phyloP scores from a whole-genome alignment of 2,797 vertebrate genomes.

The Triplophysa yarkandensis region DNA sequence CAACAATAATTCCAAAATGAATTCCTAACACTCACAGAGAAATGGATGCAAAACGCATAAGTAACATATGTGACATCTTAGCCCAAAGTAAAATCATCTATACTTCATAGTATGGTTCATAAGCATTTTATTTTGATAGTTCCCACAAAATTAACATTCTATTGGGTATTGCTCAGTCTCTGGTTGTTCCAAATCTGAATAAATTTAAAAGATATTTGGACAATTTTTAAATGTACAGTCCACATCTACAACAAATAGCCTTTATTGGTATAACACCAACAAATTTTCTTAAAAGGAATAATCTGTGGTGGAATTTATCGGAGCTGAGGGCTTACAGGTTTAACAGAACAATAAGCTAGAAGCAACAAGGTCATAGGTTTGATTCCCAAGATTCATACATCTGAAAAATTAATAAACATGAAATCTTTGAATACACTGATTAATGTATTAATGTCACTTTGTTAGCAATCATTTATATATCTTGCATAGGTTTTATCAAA shows the following conservation, averaged over 20 bases:
- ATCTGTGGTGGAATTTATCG: not conserved
- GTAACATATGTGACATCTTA: too few species aligned
- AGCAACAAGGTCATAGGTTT: not conserved
- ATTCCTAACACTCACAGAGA: slow-evolving; percentile 27
- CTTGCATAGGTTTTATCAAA: too few species aligned
- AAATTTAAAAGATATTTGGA: too few species aligned
- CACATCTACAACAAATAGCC: not conserved
- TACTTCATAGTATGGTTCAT: too few species aligned
- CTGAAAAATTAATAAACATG: not conserved
- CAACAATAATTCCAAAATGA: slow-evolving; percentile 25
- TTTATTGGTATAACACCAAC: not conserved
- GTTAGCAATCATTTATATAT: too few species aligned
- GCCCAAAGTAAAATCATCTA: not conserved
- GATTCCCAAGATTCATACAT: not conserved
- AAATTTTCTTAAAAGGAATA: not conserved
- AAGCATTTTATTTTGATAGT: too few species aligned
- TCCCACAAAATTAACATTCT: too few species aligned
- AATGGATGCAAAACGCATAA: slow-evolving; percentile 7
- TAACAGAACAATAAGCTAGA: not conserved
- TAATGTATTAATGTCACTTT: too few species aligned
- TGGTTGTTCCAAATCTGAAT: too few species aligned
- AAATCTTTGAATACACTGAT: not conserved
- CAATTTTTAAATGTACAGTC: too few species aligned
- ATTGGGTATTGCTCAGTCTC: too few species aligned
- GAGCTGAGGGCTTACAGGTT: not conserved